phyloP scores from a whole-genome alignment of 2,888 invertebrate genomes.

The Drosophila bunnanda region DNA sequence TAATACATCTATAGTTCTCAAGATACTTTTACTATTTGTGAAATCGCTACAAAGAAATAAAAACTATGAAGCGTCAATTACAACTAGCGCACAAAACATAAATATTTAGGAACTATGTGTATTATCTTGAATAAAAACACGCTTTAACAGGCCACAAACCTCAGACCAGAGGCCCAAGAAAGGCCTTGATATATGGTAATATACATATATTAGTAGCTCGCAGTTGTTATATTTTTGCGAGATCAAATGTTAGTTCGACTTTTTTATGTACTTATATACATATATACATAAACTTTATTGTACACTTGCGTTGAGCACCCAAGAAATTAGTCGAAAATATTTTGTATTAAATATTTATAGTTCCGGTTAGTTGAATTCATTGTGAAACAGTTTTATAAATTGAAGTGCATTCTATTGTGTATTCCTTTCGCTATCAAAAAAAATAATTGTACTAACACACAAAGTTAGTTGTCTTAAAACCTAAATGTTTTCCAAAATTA shows the following conservation, averaged over 20 bases:
- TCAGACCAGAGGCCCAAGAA: not conserved
- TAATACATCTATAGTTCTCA: not conserved
- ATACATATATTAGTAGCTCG: slow-evolving; percentile 4
- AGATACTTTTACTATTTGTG: not conserved
- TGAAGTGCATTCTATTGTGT: too few relatives aligned
- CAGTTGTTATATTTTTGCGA: slow-evolving; percentile 1
- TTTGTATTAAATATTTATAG: not conserved
- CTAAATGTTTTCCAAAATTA: not conserved
- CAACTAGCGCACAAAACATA: slow-evolving; percentile 2
- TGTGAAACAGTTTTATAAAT: too few relatives aligned
- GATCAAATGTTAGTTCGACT: not conserved
- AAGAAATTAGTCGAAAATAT: not conserved
- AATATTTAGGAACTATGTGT: slow-evolving; percentile 1
- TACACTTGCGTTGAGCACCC: not conserved
- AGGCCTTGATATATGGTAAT: not conserved
- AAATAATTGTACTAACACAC: not conserved
- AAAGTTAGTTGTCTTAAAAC: not conserved
- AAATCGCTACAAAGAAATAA: not conserved
- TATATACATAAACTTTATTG: not conserved
- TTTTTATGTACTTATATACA: slow-evolving; percentile 5
- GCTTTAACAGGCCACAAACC: slow-evolving; percentile 17
- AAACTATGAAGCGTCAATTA: slow-evolving; percentile 1
- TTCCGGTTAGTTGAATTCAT: not conserved
- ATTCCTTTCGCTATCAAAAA: not conserved
- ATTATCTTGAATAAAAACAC: not conserved